Evolutionary conservation across 64 coral and sea anemone species (phyloP), one percentile per base, ranked within the genome.

Genomic region (Montipora efflorescens): DNA sequence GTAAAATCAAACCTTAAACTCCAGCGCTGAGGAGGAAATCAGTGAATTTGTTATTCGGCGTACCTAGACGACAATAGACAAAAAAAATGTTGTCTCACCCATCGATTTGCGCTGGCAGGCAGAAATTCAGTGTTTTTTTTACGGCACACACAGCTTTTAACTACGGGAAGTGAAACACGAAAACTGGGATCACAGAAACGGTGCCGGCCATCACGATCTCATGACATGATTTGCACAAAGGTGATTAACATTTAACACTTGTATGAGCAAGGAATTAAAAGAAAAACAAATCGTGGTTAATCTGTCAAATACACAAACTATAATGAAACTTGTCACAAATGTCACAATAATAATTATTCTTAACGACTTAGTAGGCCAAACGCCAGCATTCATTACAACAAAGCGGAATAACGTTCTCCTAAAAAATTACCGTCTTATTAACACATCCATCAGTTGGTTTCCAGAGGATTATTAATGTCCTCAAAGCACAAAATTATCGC

Each of bases 191-290:
- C 48, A 44, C 14, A 12, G 59, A 62, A 48, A 47, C 52, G 13
- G 15, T 61, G 59, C 62, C 21, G 59, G 57, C 80, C 25, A 55
- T 82, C 43, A 67, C 28, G 46, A 48, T 13, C 81, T 47, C 13
- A 46, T 68, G 59, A 84, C 61, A 67, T 20, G 28, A 84, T 84
- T 84, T 84, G 47, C 81, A 84, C 81, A 84, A 68, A 47, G 44
- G 14, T 67, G 62, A 83, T 83, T 83, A 83, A 83, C 59, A 36
- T 84, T 68, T 47, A 68, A 84, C 81, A 68, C 81, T 84, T 84
- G 81, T 84, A 45, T 10, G 61, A 47, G 81, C 14, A 62, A 46
- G 23, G 16, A 28, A 28, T 28, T 28, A 15, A 67, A 68, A 68
- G 59, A 16, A 84, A 83, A 84, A 68, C 59, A 84, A 84, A 68